Evolutionary conservation across 1,140 invertebrate species (phyloP).

Genomic region (Aphelinus atriplicis): DNA sequence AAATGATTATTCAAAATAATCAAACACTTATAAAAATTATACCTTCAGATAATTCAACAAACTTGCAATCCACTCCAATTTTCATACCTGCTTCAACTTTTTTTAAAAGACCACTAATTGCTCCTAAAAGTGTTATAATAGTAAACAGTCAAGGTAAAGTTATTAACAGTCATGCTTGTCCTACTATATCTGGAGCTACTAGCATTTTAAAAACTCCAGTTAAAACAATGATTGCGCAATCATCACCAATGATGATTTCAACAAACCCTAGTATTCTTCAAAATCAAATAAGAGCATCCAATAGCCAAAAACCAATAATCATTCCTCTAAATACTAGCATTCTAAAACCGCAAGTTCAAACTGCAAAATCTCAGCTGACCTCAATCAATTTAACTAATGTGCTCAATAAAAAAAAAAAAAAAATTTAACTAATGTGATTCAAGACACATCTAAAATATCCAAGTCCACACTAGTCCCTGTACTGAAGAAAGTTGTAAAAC

Average conservation of each 20-base stretch:
- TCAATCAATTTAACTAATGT: too few relatives aligned
- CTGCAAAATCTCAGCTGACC: background rate
- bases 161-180: slow-evolving; percentile 8
- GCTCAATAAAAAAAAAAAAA: background rate
- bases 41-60: slow-evolving; percentile 4
- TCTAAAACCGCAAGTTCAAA: slow-evolving; percentile 16
- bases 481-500: background rate
- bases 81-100: slow-evolving; percentile 12
- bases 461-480: slow-evolving; percentile 20
- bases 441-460: background rate
- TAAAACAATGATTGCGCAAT: background rate
- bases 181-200: background rate
- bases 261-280: slow-evolving; percentile 22
- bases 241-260: slow-evolving; percentile 14
- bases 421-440: slow-evolving; percentile 8
- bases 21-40: slow-evolving; percentile 26
- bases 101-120: slow-evolving; percentile 3
- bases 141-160: slow-evolving; percentile 26
- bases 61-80: slow-evolving; percentile 8
- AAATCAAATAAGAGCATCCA: slow-evolving; percentile 25
- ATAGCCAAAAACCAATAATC: slow-evolving; percentile 28
- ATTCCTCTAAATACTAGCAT: slow-evolving; percentile 17
- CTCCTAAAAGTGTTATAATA: slow-evolving; percentile 20
- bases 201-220: slow-evolving; percentile 16
- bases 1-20: slow-evolving; percentile 13